Percentiles rank a stretch among this genome's conserved stretches.
These are phyloP conservation scores for Drosophila watanabei DNA, from an alignment of 1,140 invertebrate genomes.

Conservation along the genomic window DNA sequence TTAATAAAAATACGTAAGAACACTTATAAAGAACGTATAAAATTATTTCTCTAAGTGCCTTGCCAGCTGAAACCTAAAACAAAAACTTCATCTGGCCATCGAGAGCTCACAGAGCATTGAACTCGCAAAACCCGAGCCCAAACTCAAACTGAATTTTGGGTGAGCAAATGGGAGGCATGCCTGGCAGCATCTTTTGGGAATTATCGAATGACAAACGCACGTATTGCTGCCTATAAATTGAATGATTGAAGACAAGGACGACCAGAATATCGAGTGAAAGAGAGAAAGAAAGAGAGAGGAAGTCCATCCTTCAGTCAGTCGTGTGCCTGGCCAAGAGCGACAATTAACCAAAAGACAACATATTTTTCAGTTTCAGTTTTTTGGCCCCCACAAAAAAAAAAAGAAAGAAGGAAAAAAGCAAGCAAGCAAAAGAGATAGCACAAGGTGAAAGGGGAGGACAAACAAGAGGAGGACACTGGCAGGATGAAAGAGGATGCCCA, in stretches of 20 bases:
- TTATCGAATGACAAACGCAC: slow-evolving; percentile 63
- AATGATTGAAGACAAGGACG: slow-evolving; percentile 68
- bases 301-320: neutral
- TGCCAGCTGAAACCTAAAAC: slow-evolving; percentile 22
- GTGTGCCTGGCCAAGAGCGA: slow-evolving; percentile 64
- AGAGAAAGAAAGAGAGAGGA: neutral
- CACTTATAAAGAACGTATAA: neutral
- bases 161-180: slow-evolving; percentile 34
- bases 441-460: neutral
- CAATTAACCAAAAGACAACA: slow-evolving; percentile 59
- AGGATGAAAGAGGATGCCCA: slow-evolving; percentile 38
- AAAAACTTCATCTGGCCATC: slow-evolving; percentile 50
- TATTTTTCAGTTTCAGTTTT: slow-evolving; percentile 39
- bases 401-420: no score
- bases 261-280: no score
- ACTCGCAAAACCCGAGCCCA: slow-evolving; percentile 32
- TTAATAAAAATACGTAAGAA: neutral
- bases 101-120: slow-evolving; percentile 49
- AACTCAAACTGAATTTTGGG: slow-evolving; percentile 9
- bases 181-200: slow-evolving; percentile 50
- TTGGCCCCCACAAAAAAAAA: slow-evolving; percentile 10
- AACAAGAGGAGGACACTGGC: neutral
- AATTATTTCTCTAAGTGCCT: slow-evolving; percentile 14
- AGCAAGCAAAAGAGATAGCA: slow-evolving; percentile 5
- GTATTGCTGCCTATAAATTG: slow-evolving; percentile 58